A percentile compares a stretch with the other conserved stretches of the same genome.
Conservation (phyloP, 2,888 invertebrate genomes). For the Gari tellinella region DNA sequence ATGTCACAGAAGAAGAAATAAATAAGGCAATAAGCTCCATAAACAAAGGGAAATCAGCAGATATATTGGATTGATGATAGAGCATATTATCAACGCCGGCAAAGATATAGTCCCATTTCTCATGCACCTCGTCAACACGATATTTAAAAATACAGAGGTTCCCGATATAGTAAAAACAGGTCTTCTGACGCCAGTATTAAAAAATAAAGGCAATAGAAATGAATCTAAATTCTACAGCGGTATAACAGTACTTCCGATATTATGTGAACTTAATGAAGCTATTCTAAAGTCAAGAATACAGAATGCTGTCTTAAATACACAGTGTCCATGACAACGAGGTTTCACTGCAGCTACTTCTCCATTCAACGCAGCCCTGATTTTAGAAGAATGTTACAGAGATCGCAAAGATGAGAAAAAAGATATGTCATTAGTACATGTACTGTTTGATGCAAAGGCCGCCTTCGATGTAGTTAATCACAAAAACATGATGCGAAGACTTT, state of each 20-base stretch:
- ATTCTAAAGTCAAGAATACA: not conserved
- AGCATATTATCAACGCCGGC: not conserved
- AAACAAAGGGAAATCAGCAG: conserved; percentile 3
- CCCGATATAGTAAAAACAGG: conserved; percentile 1
- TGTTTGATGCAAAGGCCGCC: conserved; percentile 4
- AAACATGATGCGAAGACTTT: conserved; percentile 1
- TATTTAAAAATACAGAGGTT: not conserved
- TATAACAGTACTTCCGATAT: conserved; percentile 3
- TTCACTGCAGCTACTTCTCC: conserved; percentile 20
- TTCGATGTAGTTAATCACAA: conserved; percentile 14
- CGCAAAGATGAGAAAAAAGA: not conserved
- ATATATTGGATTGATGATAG: not conserved
- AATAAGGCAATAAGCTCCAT: conserved; percentile 2
- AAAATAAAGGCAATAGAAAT: conserved; percentile 1
- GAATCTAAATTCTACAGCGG: not conserved
- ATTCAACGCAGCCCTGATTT: not conserved
- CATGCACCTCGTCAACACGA: not conserved
- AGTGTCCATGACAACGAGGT: conserved; percentile 5
- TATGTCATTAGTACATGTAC: not conserved
- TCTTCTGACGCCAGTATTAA: not conserved
- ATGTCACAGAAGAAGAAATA: not conserved
- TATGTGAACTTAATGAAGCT: conserved; percentile 6
- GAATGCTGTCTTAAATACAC: no score
- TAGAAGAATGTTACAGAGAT: conserved; percentile 4
- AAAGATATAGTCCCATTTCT: not conserved